A percentile compares a stretch with the other conserved stretches of the same genome.
Conservation (phyloP, 2,797 vertebrate genomes). For the Margarornis squamiger region DNA sequence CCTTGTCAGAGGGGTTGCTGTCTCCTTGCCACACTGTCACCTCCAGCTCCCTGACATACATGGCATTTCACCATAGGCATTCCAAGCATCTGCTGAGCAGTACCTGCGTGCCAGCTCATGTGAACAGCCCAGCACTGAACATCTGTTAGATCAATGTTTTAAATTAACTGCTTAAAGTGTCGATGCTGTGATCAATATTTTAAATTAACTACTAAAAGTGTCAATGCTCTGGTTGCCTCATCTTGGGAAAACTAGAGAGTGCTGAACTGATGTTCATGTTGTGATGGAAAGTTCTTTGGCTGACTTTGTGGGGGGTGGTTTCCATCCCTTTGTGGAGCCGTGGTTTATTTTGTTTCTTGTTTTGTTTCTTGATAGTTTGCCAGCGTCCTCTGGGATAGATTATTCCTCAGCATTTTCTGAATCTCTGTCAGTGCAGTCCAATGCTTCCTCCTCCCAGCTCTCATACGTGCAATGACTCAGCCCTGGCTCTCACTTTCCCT, state of each 20-base stretch:
- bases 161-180: not conserved
- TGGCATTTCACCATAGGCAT: accelerated
- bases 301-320: constrained; percentile 32
- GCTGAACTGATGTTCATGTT: not conserved
- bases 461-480: constrained; percentile 28
- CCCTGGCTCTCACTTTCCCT: constrained; percentile 60
- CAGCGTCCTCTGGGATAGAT: constrained; percentile 38
- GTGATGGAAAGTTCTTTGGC: constrained; percentile 63
- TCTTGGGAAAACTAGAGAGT: constrained; percentile 49
- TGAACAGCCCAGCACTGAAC: not conserved
- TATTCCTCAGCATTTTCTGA: constrained; percentile 54
- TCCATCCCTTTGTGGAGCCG: constrained; percentile 31
- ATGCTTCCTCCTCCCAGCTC: not conserved
- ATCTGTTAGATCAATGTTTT: not conserved
- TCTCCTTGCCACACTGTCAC: not conserved
- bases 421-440: constrained; percentile 3
- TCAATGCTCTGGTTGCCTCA: not conserved
- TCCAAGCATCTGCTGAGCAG: not conserved
- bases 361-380: constrained; percentile 26
- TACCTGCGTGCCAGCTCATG: not conserved
- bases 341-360: constrained; percentile 60
- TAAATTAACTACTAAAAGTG: not conserved
- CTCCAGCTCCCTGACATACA: not conserved
- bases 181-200: not conserved
- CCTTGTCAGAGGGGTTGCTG: not conserved